These are phyloP conservation scores for Hyperoplus lanceolatus DNA, from an alignment of 2,797 vertebrate species.

Conservation along the genomic window DNA sequence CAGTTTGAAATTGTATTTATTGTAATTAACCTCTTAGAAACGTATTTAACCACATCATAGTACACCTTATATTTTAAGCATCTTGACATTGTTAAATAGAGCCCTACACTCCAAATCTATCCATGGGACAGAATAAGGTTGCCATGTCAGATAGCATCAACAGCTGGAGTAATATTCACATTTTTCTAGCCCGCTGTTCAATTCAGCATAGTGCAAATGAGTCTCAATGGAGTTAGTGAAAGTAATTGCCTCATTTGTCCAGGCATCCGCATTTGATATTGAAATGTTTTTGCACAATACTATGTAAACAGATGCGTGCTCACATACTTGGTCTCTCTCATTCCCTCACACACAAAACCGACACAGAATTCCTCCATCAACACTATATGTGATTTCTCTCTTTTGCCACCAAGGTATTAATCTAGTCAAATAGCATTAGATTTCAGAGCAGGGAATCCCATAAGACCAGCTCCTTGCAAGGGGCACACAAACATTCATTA, in stretches of 20 bases:
- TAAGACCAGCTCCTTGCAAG: conserved; percentile 7
- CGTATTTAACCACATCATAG: neutral
- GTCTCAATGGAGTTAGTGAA: conserved; percentile 48
- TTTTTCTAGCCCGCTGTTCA: conserved; percentile 56
- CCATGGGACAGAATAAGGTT: conserved; percentile 6
- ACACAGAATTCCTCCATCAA: neutral
- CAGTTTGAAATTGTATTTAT: neutral
- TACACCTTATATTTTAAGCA: neutral
- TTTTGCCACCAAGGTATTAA: conserved; percentile 4
- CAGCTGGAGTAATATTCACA: conserved; percentile 25
- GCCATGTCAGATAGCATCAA: conserved; percentile 29
- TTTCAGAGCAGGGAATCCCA: conserved; percentile 14
- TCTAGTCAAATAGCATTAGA: neutral
- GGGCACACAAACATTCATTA: conserved; percentile 18
- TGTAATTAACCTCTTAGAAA: conserved; percentile 1
- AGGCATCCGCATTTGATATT: conserved; percentile 60
- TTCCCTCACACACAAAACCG: conserved; percentile 12
- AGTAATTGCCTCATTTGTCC: conserved; percentile 72
- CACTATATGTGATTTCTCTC: conserved; percentile 1
- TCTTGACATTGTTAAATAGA: conserved; percentile 11
- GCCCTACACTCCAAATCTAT: neutral
- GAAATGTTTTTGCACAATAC: conserved; percentile 54
- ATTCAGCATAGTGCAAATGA: conserved; percentile 64
- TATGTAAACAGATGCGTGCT: conserved; percentile 53
- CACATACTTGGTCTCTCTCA: neutral